phyloP scores from a whole-genome alignment of 2,888 invertebrate genomes.

The Drosophila gaucha region DNA sequence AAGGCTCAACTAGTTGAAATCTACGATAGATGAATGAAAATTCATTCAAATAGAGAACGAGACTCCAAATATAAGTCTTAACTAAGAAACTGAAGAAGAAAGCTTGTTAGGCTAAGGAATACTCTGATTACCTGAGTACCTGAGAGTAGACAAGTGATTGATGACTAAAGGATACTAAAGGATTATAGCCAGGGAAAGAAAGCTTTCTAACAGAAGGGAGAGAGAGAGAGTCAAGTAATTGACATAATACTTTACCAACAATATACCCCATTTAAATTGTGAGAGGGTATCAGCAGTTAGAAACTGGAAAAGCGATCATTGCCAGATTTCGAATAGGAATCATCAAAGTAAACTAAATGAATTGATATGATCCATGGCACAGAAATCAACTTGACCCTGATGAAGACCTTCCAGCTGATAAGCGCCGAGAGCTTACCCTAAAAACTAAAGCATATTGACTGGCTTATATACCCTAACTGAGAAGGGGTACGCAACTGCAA shows the following conservation, averaged over 20 bases:
- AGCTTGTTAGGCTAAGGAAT: not conserved
- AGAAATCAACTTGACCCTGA: slow-evolving; percentile 24
- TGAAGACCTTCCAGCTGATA: slow-evolving; percentile 29
- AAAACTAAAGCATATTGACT: slow-evolving; percentile 15
- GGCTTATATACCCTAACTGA: not conserved
- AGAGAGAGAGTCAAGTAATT: not conserved
- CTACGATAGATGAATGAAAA: too few relatives aligned
- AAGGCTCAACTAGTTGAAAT: too few relatives aligned
- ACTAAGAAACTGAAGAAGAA: not conserved
- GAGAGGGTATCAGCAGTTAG: slow-evolving; percentile 12
- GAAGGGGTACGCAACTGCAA: not conserved
- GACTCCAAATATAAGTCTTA: too few relatives aligned
- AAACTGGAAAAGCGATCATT: slow-evolving; percentile 3
- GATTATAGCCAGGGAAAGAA: not conserved
- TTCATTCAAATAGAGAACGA: too few relatives aligned
- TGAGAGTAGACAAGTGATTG: too few relatives aligned
- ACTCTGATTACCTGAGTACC: not conserved
- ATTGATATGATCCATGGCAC: slow-evolving; percentile 29
- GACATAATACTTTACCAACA: not conserved
- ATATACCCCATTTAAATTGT: not conserved
- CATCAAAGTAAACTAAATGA: slow-evolving; percentile 27
- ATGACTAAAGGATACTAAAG: too few relatives aligned
- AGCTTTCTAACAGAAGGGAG: too few relatives aligned
- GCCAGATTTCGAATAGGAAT: slow-evolving; percentile 6
- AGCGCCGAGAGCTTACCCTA: slow-evolving; percentile 16